Evolutionary conservation across 2,113 vertebrate genomes (phyloP).

Genomic region (Gnathonemus echidnorhynchus): DNA sequence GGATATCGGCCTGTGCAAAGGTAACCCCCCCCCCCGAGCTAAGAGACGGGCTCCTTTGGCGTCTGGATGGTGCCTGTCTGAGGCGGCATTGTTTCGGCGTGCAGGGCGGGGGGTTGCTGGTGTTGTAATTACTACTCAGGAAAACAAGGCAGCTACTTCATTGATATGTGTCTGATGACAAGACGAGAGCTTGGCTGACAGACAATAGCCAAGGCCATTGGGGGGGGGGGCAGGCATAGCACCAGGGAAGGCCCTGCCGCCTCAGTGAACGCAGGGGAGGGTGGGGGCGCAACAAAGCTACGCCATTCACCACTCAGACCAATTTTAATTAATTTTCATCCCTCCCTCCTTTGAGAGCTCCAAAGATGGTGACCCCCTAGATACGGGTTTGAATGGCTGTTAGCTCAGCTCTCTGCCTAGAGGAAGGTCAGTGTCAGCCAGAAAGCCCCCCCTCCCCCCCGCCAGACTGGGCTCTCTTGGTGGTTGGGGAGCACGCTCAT

Average conservation of each 20-base stretch:
- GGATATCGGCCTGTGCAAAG: conserved; percentile 12
- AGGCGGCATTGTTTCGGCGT: conserved; percentile 77
- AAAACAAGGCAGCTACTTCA: conserved; percentile 81
- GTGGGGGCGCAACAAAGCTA: conserved; percentile 67
- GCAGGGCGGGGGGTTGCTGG: conserved; percentile 76
- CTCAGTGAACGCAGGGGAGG: conserved; percentile 74
- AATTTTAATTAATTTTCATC: conserved; percentile 99
- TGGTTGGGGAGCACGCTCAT: conserved; percentile 40
- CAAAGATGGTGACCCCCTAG: conserved; percentile 57
- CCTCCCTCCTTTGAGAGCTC: conserved; percentile 68
- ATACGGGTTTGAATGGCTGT: conserved; percentile 55
- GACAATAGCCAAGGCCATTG: conserved; percentile 87
- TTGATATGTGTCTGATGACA: conserved; percentile 86
- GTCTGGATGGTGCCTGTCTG: conserved; percentile 63
- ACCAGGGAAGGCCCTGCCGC: conserved; percentile 65
- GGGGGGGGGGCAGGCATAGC: conserved; percentile 66
- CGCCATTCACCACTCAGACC: conserved; percentile 78
- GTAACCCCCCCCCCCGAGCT: background rate
- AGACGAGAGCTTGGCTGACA: conserved; percentile 67
- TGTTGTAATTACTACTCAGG: conserved; percentile 97
- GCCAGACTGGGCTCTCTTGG: conserved; percentile 30
- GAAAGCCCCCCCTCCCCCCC: conserved; percentile 34
- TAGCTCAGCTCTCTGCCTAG: conserved; percentile 48
- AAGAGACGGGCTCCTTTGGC: conserved; percentile 7
- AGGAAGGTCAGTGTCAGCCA: conserved; percentile 55